Base-by-base conservation (phyloP, 2,797 vertebrate genomes). In the Gadopsis bispinosus region DNA sequence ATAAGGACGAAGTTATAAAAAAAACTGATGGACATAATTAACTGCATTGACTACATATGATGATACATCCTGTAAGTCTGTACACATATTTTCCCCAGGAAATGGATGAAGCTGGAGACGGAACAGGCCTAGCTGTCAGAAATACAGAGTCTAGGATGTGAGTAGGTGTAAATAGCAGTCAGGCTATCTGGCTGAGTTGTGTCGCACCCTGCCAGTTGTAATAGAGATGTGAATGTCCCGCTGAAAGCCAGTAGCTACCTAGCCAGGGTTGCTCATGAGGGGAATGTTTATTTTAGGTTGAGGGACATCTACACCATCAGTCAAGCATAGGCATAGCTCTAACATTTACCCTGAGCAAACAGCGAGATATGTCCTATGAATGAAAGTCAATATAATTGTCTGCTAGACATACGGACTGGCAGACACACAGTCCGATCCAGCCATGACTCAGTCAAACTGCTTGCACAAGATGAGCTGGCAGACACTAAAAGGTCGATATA, bases 291-390 rank as follows among this genome's bases (percentile, higher is more conserved):
- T 87, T 83, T 81, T 76, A 66, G 74, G 77, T 86, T 82, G 83
- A 81, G 50, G 68, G 77, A 69, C 76, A 89, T 73, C 77, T 73
- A 71, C 83, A 63, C 70, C 86, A 87, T 90, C 84, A 87, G 76
- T 88, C 87, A 86, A 88, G 81, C 83, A 86, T 73, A 87, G 80
- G 81, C 85, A 83, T 64, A 73, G 72, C 75, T 78, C 74, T 83
- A 85, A 89, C 91, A 90, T 93, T 93, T 93, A 91, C 89, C 75
- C 82, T 26, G 79, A 77, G 86, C 90, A 90, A 91, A 91, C 77
- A 3, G 47, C 1, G 20, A 82, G 78, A 83, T 89, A 85, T 91
- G 80, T 87, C 83, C 83, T 54, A 64, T 77, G 78, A 92, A 88
- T 87, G 56, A 87, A 87, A 88, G 89, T 88, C 90, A 92, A 92